Percentiles rank a stretch among this genome's conserved stretches.
Conservation (phyloP, 2,113 vertebrate genomes). For the Shinisaurus crocodilurus region DNA sequence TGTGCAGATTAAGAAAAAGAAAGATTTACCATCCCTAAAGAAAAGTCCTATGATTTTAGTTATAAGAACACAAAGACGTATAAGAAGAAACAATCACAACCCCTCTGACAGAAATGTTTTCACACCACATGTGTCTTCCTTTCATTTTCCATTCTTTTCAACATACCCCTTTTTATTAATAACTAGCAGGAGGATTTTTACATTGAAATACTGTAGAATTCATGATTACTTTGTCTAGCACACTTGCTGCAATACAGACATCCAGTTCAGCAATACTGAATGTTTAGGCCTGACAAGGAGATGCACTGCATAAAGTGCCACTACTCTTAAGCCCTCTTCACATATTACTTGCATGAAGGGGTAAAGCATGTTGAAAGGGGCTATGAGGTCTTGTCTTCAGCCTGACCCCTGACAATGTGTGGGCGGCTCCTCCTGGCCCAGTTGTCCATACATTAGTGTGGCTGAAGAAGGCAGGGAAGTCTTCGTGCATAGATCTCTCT, state of each 20-base stretch:
- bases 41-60: background rate
- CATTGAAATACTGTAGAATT: constrained; percentile 73
- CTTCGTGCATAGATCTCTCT: too few relatives aligned
- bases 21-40: background rate
- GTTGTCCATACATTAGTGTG: background rate
- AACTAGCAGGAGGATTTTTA: constrained; percentile 73
- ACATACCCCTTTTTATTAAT: constrained; percentile 61
- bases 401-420: constrained; percentile 13
- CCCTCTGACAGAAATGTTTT: constrained; percentile 19
- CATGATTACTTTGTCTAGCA: too few relatives aligned
- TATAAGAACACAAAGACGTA: background rate
- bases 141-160: constrained; percentile 66
- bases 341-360: too few relatives aligned
- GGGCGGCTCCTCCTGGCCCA: background rate
- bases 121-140: constrained; percentile 63
- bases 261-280: constrained; percentile 72
- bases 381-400: too few relatives aligned
- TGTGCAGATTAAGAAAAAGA: background rate
- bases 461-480: too few relatives aligned
- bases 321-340: constrained; percentile 41
- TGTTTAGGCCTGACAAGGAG: constrained; percentile 52
- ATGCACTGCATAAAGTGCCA: constrained; percentile 71
- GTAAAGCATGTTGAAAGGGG: too few relatives aligned
- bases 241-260: constrained; percentile 47
- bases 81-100: background rate